Evolutionary conservation across 2,113 vertebrate species (phyloP).

Genomic region (Syrrhaptes paradoxus): DNA sequence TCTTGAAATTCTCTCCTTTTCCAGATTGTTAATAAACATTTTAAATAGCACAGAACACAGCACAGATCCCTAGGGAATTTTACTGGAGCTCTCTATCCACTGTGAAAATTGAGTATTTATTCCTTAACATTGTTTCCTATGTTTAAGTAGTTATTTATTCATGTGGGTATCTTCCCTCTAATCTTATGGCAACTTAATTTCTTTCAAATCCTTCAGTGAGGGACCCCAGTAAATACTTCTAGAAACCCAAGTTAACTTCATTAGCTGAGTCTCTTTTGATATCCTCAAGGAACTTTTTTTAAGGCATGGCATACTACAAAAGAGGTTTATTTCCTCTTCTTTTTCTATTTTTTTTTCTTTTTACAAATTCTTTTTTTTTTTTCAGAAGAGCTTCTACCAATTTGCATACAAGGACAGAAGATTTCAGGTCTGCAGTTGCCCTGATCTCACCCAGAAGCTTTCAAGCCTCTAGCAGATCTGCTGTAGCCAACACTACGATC

Average conservation of each 20-base stretch:
- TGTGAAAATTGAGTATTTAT: background rate
- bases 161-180: background rate
- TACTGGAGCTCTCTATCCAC: background rate
- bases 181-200: background rate
- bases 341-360: background rate
- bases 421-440: background rate
- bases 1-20: background rate
- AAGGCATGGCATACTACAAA: background rate
- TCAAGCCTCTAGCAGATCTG: background rate
- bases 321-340: background rate
- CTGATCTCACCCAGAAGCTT: background rate
- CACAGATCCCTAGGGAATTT: background rate
- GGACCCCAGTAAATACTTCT: background rate
- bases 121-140: background rate
- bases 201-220: background rate
- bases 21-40: background rate
- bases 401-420: background rate
- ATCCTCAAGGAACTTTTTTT: background rate
- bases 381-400: background rate
- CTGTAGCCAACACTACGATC: background rate
- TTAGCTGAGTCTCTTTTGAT: background rate
- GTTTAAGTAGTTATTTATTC: background rate
- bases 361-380: background rate
- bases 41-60: background rate
- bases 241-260: background rate